phyloP scores from a whole-genome alignment of 2,113 vertebrate genomes.

The Parus major region DNA sequence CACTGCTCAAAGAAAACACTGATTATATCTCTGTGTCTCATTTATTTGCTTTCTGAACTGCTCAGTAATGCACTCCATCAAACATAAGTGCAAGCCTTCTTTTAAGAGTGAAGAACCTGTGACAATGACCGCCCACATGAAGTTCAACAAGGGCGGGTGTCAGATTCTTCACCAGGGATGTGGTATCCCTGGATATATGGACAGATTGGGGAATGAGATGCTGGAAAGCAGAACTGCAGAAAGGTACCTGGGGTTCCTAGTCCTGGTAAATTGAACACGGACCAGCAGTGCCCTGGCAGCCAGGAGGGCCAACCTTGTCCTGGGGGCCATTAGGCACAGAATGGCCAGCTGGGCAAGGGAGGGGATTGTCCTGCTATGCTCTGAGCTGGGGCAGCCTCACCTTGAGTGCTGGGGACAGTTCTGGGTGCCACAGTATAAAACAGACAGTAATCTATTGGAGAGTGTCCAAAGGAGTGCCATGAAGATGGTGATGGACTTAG shows the following conservation, averaged over 20 bases:
- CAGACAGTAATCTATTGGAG: background rate
- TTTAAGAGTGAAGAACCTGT: background rate
- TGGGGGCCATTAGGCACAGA: background rate
- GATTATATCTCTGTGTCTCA: background rate
- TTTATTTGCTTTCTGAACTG: background rate
- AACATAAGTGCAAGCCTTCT: background rate
- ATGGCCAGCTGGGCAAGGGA: fast-evolving
- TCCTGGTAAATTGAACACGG: fast-evolving
- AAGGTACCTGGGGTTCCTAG: background rate
- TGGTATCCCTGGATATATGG: background rate
- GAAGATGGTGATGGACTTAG: background rate
- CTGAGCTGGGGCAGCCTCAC: fast-evolving
- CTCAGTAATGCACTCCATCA: background rate
- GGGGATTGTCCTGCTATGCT: background rate
- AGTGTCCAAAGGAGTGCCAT: background rate
- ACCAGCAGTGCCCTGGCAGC: background rate
- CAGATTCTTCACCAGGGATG: background rate
- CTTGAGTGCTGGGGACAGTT: fast-evolving
- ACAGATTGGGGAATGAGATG: background rate
- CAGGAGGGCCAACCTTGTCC: background rate
- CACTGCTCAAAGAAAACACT: background rate
- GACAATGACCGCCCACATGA: background rate
- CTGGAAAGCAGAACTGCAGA: background rate
- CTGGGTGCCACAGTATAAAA: too few relatives aligned
- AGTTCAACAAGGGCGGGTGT: background rate